Base-by-base conservation (phyloP, 2,888 invertebrate species). In the Druceiella hillmani region DNA sequence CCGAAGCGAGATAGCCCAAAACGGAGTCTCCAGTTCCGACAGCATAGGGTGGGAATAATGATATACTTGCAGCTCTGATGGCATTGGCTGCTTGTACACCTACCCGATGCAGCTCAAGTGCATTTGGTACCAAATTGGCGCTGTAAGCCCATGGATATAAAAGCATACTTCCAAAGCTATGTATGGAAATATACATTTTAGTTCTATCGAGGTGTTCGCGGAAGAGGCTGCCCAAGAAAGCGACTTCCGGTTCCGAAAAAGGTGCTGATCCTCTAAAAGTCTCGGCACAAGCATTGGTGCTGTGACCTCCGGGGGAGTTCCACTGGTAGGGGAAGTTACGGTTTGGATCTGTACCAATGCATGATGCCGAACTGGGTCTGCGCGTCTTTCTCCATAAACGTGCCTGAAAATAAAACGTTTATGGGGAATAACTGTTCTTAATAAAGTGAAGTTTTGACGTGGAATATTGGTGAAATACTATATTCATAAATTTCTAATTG, bases 311-410 rank as follows among this genome's bases (percentile, higher is more conserved):
- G n/a, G n/a, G n/a, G 55, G 69, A 73, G 64, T 75, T 78, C 85
- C 86, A 87, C 43, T 73, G 64, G 51, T 76, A 77, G 37, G 75
- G 83, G 51, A 78, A 89, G 62, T 89, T 88, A 2, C 87, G 66
- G 57, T 88, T 88, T 1, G 78, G 78, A 52, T 89, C 88, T 0
- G 78, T 78, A 9, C 88, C 88, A 3, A 62, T 61, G 48, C 87
- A 87, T 0, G 55, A 1, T 11, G 12, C 10, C 2, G 60, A 47
- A n/a, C n/a, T n/a, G n/a, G n/a, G n/a, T n/a, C n/a, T n/a, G 1
- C 83, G 73, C 1, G 81, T 84, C 55, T 84, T 84, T 14, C 84
- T 74, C 82, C 83, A 85, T 46, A 82, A 61, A 6, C 79, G 72
- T 17, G 53, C 51, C 79, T 81, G 51, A 10, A 60, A 60, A 41